These are phyloP conservation scores for Acyrthosiphon pisum DNA, from an alignment of 1,140 invertebrate species.

Conservation along the genomic window DNA sequence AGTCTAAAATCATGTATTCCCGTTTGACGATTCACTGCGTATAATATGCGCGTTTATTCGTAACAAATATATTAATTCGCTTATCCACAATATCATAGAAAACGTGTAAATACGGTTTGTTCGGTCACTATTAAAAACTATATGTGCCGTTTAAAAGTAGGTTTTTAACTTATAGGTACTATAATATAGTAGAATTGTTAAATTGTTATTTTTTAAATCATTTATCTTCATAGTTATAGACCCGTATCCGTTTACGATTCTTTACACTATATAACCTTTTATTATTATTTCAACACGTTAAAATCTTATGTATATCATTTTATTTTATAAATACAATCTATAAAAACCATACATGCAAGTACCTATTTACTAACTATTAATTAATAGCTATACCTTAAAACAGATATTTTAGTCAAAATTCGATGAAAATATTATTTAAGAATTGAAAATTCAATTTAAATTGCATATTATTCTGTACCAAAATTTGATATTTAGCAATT, in stretches of 20 bases:
- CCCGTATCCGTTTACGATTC: not conserved
- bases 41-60: not conserved
- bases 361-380: not conserved
- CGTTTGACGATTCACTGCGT: not conserved
- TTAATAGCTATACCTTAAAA: not conserved
- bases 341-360: not conserved
- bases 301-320: not conserved
- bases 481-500: no score
- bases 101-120: not conserved
- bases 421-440: no score
- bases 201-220: not conserved
- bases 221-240: not conserved
- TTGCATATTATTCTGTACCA: no score
- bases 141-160: not conserved
- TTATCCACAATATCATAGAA: not conserved
- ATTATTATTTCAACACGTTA: not conserved
- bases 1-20: not conserved
- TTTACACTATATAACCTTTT: no score
- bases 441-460: no score
- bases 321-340: not conserved
- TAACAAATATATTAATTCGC: no score
- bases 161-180: not conserved
- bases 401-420: no score
- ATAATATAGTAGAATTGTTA: no score
- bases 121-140: no score